These are phyloP conservation scores for Amphipyra berbera DNA, from an alignment of 2,888 invertebrate genomes.

Conservation along the genomic window DNA sequence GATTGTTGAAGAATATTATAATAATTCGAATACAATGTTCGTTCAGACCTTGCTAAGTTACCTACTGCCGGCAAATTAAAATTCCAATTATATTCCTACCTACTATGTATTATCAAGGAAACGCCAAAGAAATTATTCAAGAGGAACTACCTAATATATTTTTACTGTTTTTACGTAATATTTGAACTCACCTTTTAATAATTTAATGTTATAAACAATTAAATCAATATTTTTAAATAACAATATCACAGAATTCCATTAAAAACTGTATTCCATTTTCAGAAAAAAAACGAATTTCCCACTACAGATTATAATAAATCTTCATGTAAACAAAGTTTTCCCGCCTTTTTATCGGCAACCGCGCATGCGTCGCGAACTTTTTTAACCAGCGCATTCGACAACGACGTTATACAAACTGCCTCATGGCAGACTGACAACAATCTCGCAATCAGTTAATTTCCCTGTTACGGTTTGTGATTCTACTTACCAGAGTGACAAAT, in stretches of 20 bases:
- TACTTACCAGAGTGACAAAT: constrained; percentile 59
- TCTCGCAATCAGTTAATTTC: constrained; percentile 70
- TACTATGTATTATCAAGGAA: not conserved
- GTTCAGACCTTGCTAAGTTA: not conserved
- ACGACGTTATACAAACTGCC: constrained; percentile 77
- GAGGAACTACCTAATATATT: too few species aligned
- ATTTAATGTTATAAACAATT: constrained; percentile 2
- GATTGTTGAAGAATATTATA: not conserved
- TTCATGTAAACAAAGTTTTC: constrained; percentile 55
- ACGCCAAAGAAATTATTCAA: not conserved
- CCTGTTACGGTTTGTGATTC: constrained; percentile 67
- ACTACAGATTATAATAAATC: constrained; percentile 14
- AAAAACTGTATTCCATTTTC: constrained; percentile 28
- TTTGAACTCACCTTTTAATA: constrained; percentile 28
- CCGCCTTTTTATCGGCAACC: constrained; percentile 63
- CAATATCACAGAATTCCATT: constrained; percentile 32
- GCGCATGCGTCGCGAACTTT: constrained; percentile 74
- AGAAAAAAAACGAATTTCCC: constrained; percentile 5
- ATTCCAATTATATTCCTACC: not conserved
- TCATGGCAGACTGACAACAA: constrained; percentile 63
- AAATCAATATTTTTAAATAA: constrained; percentile 1
- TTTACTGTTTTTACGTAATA: not conserved
- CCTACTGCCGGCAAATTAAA: not conserved
- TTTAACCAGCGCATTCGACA: constrained; percentile 78
- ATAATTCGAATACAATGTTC: not conserved